Percentiles rank a stretch among this genome's conserved stretches.
Conservation (phyloP, 53 echinoderm and acorn worm genomes). For the Patiria pectinifera region DNA sequence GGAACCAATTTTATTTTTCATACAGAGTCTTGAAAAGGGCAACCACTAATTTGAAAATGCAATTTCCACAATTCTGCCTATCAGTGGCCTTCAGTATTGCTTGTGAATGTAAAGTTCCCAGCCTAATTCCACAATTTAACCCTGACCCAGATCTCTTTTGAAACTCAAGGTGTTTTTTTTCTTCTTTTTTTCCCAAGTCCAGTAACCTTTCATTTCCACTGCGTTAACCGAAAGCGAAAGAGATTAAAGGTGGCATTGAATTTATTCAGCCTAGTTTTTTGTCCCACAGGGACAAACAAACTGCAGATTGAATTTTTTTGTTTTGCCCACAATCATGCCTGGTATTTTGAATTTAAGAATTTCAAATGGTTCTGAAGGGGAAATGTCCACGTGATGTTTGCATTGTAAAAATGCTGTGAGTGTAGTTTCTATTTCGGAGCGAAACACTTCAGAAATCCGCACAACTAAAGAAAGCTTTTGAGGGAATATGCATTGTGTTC, state of each 20-base stretch:
- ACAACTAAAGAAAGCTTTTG: too few species aligned
- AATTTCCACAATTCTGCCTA: too few species aligned
- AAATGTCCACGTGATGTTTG: too few species aligned
- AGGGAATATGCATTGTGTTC: too few species aligned
- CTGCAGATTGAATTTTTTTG: neutral
- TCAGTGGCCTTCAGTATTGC: too few species aligned
- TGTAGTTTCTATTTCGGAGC: too few species aligned
- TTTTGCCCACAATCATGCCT: neutral
- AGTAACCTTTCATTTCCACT: neutral
- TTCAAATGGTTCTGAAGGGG: too few species aligned
- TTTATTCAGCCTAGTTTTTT: neutral
- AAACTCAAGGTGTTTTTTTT: neutral
- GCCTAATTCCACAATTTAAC: neutral
- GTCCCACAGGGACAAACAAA: neutral
- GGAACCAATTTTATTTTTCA: neutral
- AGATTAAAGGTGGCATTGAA: neutral
- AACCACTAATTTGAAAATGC: too few species aligned
- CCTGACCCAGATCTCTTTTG: neutral
- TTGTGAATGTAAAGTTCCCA: too few species aligned
- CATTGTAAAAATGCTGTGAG: too few species aligned
- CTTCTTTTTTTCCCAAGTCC: neutral
- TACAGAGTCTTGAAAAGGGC: too few species aligned
- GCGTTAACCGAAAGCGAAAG: neutral
- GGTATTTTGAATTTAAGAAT: neutral
- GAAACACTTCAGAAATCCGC: too few species aligned